Evolutionary conservation across 2,113 vertebrate genomes (phyloP).

Genomic region (Cyprinodon variegatus): DNA sequence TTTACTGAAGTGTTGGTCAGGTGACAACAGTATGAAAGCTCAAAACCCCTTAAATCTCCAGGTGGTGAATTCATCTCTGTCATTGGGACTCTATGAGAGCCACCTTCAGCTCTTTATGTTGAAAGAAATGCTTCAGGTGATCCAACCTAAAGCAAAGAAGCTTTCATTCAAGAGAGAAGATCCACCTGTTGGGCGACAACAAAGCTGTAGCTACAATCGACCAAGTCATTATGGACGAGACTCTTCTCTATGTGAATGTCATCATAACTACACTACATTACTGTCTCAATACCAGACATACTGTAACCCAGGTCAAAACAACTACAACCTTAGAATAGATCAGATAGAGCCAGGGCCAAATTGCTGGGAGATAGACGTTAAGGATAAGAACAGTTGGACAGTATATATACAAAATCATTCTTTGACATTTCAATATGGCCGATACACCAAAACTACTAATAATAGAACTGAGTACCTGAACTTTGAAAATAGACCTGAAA

Average conservation of each 20-base stretch:
- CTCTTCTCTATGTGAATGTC: not conserved
- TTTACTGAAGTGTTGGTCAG: constrained; percentile 58
- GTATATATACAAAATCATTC: constrained; percentile 28
- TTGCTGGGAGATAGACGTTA: constrained; percentile 65
- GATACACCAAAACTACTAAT: not conserved
- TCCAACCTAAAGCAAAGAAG: constrained; percentile 37
- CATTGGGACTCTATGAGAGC: constrained; percentile 58
- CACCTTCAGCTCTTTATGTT: constrained; percentile 70
- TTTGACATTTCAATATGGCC: constrained; percentile 9
- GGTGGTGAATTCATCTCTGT: constrained; percentile 35
- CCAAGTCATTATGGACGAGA: no score
- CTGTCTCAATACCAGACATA: not conserved
- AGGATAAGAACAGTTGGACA: constrained; percentile 44
- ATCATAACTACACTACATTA: not conserved
- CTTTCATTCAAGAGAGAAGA: constrained; percentile 15
- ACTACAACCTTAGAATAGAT: not conserved
- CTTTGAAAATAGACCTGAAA: constrained; percentile 18
- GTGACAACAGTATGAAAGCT: not conserved
- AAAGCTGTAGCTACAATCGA: no score
- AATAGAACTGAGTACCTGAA: not conserved
- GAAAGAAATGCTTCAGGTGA: constrained; percentile 68
- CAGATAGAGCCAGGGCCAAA: constrained; percentile 40
- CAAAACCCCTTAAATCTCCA: not conserved
- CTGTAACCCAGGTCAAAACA: not conserved
- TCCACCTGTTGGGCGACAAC: constrained; percentile 3